Percentiles rank a stretch among this genome's conserved stretches.
Conservation (phyloP, 2,888 invertebrate genomes). For the Willowsia nigromaculata region DNA sequence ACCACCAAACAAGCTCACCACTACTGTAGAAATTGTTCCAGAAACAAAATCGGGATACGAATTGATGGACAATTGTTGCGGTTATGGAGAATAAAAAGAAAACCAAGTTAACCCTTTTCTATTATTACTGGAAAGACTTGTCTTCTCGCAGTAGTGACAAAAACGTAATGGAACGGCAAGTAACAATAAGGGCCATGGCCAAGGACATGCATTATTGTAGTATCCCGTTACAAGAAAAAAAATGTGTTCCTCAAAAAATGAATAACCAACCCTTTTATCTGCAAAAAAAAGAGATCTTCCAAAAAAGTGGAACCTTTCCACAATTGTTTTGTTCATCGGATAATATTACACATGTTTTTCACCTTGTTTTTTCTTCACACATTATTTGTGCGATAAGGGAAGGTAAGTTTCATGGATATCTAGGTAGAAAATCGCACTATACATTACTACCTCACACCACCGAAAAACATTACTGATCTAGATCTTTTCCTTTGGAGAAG, state of each 20-base stretch:
- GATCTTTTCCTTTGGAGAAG: background rate
- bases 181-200: constrained; percentile 16
- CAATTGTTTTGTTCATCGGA: background rate
- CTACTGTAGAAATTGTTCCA: too few relatives aligned
- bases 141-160: background rate
- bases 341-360: constrained; percentile 66
- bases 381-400: background rate
- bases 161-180: background rate
- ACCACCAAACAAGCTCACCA: too few relatives aligned
- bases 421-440: too few relatives aligned
- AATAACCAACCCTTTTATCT: background rate
- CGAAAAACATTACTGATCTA: background rate
- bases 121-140: background rate
- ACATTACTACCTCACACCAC: background rate
- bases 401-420: too few relatives aligned
- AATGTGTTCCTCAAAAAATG: background rate
- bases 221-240: background rate
- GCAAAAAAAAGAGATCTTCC: background rate
- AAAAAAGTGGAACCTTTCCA: background rate
- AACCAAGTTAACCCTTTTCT: background rate
- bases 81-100: background rate
- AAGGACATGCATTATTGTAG: background rate
- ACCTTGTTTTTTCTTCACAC: constrained; percentile 67
- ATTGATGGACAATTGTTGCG: constrained; percentile 28
- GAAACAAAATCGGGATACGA: background rate